These are phyloP conservation scores for Phalacrocorax pelagicus DNA, from an alignment of 2,113 vertebrate genomes.

Conservation along the genomic window DNA sequence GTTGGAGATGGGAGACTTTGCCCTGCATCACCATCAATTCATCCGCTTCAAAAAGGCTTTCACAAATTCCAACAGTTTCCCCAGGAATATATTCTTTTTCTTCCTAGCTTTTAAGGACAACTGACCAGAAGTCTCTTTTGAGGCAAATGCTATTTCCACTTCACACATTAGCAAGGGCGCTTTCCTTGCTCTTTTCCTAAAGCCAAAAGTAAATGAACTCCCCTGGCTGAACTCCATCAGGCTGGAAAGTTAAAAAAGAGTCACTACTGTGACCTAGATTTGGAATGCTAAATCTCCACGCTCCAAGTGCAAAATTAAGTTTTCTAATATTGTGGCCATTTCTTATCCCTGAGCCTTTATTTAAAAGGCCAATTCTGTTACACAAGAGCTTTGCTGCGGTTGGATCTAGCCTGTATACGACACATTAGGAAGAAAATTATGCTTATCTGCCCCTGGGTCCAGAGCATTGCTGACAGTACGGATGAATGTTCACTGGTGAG, in stretches of 20 bases:
- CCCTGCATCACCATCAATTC: constrained; percentile 15
- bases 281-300: not conserved
- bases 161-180: constrained; percentile 38
- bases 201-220: constrained; percentile 65
- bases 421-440: fast-evolving
- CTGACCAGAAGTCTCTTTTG: constrained; percentile 13
- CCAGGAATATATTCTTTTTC: constrained; percentile 7
- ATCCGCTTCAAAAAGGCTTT: not conserved
- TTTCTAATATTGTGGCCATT: not conserved
- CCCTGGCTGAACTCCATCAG: constrained; percentile 43
- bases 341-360: not conserved
- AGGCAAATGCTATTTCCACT: constrained; percentile 46
- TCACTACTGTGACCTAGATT: constrained; percentile 50
- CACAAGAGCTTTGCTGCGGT: not conserved
- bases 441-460: not conserved
- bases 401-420: not conserved
- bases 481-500: not conserved
- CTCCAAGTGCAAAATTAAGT: not conserved
- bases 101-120: constrained; percentile 19
- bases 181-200: constrained; percentile 58
- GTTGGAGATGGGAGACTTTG: not conserved
- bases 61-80: constrained; percentile 10
- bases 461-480: not conserved
- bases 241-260: constrained; percentile 51
- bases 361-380: not conserved